These are phyloP conservation scores for Hirtodrosophila confusa DNA, from an alignment of 2,888 invertebrate genomes.

Conservation along the genomic window DNA sequence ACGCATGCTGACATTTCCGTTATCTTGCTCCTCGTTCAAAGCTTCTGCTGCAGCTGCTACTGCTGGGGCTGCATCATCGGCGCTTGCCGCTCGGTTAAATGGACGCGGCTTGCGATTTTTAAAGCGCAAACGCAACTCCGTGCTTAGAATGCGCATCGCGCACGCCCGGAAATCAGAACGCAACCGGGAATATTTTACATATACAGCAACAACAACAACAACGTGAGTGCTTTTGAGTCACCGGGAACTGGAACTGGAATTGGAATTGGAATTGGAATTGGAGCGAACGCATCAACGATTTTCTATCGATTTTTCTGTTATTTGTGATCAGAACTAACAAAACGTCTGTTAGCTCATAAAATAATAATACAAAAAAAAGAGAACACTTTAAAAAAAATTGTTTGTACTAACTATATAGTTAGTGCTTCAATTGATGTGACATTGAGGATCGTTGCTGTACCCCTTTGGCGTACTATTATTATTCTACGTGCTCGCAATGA, in stretches of 20 bases:
- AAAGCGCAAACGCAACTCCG: constrained; percentile 74
- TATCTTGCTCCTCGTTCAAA: constrained; percentile 17
- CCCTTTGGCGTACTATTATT: no score
- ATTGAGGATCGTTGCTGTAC: constrained; percentile 39
- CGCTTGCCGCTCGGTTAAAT: constrained; percentile 75
- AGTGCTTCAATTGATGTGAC: constrained; percentile 39
- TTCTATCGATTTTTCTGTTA: constrained; percentile 31
- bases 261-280: no score
- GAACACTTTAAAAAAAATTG: background rate
- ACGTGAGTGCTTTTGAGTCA: constrained; percentile 5
- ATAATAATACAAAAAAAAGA: constrained; percentile 2
- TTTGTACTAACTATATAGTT: background rate
- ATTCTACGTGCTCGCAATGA: constrained; percentile 21
- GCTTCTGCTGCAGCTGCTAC: constrained; percentile 11
- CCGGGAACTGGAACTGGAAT: constrained; percentile 30
- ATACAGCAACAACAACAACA: no score
- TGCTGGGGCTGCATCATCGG: constrained; percentile 63
- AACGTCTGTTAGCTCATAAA: background rate
- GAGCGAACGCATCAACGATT: constrained; percentile 57
- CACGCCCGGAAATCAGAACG: background rate
- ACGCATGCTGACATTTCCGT: constrained; percentile 45
- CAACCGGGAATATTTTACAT: no score
- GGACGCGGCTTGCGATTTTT: constrained; percentile 76
- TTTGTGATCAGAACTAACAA: background rate
- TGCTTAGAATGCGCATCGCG: constrained; percentile 73